These are phyloP conservation scores for Poeciliopsis occidentalis DNA, from an alignment of 2,113 vertebrate genomes.

Conservation along the genomic window DNA sequence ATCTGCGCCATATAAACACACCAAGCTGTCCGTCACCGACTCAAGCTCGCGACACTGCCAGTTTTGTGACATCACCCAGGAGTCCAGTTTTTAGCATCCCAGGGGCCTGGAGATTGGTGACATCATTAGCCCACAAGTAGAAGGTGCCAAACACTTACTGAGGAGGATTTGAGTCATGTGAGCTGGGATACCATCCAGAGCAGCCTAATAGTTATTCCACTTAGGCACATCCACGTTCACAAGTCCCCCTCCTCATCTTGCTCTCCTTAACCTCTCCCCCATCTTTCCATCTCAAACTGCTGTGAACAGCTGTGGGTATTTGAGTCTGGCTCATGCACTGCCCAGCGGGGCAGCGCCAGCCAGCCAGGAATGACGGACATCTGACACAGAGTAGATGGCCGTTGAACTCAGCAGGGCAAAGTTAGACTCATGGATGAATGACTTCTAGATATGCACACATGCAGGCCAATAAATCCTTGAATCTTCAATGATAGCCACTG, in stretches of 20 bases:
- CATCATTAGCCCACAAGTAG: constrained; percentile 14
- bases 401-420: no score
- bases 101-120: no score
- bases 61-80: constrained; percentile 55
- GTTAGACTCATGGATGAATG: no score
- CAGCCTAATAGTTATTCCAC: constrained; percentile 58
- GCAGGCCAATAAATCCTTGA: no score
- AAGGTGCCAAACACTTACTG: constrained; percentile 57
- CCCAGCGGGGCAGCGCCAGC: constrained; percentile 36
- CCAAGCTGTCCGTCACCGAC: constrained; percentile 67
- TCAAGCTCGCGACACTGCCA: constrained; percentile 31
- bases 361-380: constrained; percentile 59
- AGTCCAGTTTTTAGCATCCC: constrained; percentile 34
- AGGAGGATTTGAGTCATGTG: constrained; percentile 59
- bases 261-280: constrained; percentile 7
- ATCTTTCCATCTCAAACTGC: constrained; percentile 37
- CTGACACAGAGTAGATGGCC: no score
- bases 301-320: constrained; percentile 65
- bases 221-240: constrained; percentile 20
- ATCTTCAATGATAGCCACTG: no score
- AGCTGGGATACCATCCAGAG: constrained; percentile 35
- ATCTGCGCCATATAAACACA: constrained; percentile 74
- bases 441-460: no score
- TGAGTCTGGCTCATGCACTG: constrained; percentile 33
- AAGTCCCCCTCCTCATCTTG: constrained; percentile 35